Percentiles rank a stretch among this genome's conserved stretches.
phyloP scores from a whole-genome alignment of 2,888 invertebrate genomes.

The Leptinotarsa juncta region DNA sequence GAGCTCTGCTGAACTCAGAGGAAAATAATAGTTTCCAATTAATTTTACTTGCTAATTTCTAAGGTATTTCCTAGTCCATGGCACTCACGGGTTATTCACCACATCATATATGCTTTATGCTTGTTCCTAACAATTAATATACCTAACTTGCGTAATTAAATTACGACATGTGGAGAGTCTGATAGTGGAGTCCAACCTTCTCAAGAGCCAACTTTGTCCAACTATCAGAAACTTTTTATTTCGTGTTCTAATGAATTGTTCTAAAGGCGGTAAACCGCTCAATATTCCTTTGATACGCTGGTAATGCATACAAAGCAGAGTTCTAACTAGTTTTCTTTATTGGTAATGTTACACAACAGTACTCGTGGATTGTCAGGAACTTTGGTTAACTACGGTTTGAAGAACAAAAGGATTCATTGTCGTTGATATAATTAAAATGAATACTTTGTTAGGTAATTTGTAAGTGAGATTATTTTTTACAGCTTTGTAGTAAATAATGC shows the following conservation, averaged over 20 bases:
- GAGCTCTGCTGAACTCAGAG: too few species aligned
- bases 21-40: too few species aligned
- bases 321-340: conserved; percentile 18
- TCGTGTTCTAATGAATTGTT: conserved; percentile 4
- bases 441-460: not conserved
- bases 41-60: too few species aligned
- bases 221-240: conserved; percentile 4
- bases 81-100: not conserved
- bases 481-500: not conserved
- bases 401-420: not conserved
- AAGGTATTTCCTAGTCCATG: too few species aligned
- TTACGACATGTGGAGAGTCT: not conserved
- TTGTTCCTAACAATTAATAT: not conserved
- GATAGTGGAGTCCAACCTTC: not conserved
- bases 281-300: conserved; percentile 12
- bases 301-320: conserved; percentile 21
- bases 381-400: not conserved
- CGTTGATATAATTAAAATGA: not conserved
- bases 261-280: conserved; percentile 8
- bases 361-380: conserved; percentile 15
- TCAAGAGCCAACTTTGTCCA: conserved; percentile 1
- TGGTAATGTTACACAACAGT: conserved; percentile 8
- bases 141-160: not conserved
- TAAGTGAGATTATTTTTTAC: not conserved
- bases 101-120: not conserved